Evolutionary conservation across 2,113 vertebrate species (phyloP), one percentile per base, ranked within the genome.

Genomic region (Labrus mixtus): DNA sequence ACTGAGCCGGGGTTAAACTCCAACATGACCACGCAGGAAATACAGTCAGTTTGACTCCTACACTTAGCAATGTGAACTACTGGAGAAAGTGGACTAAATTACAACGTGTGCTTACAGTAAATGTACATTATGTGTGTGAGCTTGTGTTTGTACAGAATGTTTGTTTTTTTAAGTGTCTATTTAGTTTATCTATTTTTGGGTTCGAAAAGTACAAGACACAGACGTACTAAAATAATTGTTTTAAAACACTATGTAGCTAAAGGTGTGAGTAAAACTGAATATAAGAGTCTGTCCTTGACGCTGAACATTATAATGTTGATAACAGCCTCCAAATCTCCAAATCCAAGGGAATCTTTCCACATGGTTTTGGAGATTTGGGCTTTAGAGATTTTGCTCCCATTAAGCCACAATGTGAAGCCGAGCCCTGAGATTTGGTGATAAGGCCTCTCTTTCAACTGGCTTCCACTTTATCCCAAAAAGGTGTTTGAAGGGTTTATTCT

Each of bases 81-180:
- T 3, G 43, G 22, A 59, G 56, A 71, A 29, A 57, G 33, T 64
- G 61, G 37, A 81, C 41, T 48, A 20, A 37, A 65, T 45, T 29
- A 50, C n/a, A 45, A 29, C 56, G 3, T 8, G n/a, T 22, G 60
- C 56, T 3, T 50, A 1, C 33, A 56, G 12, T 60, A 22, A 23
- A 64, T 78, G 77, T 73, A 12, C 0, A 68, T 53, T 39, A 22
- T 53, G 23, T 85, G 23, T 85, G 67, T 76, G 71, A 63, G n/a
- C 19, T 73, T 64, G 62, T 83, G 57, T 79, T 67, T 76, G 77
- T 85, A 56, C 41, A 61, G 48, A 58, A 36, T 1, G 5, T 20
- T 23, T 62, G 7, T 22, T 10, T 59, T 12, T 45, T n/a, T n/a
- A n/a, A n/a, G 43, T 57, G 71, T 63, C 50, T 25, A 17, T 17